phyloP scores from a whole-genome alignment of 2,113 vertebrate genomes.

The Pholis gunnellus region DNA sequence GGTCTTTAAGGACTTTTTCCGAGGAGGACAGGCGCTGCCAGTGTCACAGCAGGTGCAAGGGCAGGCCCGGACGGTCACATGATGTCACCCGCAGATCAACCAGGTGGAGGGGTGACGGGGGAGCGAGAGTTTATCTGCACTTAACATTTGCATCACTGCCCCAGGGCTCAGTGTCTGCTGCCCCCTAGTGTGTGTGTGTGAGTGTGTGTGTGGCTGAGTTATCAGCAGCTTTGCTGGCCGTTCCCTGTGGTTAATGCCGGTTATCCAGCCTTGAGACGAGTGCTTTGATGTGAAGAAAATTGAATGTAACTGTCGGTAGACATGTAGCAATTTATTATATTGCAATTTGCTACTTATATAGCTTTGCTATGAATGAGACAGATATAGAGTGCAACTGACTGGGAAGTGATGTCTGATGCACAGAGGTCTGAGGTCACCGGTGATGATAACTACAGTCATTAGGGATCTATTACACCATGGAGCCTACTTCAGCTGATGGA shows the following conservation, averaged over 20 bases:
- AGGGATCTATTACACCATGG: constrained; percentile 70
- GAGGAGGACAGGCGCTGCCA: constrained; percentile 59
- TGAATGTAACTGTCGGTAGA: constrained; percentile 61
- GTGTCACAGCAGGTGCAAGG: constrained; percentile 66
- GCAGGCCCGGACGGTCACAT: constrained; percentile 50
- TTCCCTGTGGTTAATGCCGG: constrained; percentile 26
- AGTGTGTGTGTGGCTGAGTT: constrained; percentile 45
- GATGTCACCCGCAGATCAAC: constrained; percentile 53
- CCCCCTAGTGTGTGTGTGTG: constrained; percentile 73
- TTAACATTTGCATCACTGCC: constrained; percentile 33
- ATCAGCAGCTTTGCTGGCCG: constrained; percentile 29
- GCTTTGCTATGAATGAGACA: constrained; percentile 58
- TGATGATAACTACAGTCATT: constrained; percentile 73
- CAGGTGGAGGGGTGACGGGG: not conserved
- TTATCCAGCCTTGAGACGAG: constrained; percentile 44
- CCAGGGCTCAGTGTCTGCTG: constrained; percentile 76
- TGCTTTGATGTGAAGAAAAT: constrained; percentile 61
- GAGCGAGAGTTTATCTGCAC: constrained; percentile 31
- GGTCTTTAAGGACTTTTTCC: constrained; percentile 50
- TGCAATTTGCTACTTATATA: constrained; percentile 56
- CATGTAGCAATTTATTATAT: constrained; percentile 64
- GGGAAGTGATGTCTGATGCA: constrained; percentile 63
- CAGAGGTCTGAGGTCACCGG: constrained; percentile 69
- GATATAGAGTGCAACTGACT: constrained; percentile 60
- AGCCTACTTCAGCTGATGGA: constrained; percentile 71